A percentile compares a stretch with the other conserved stretches of the same genome.
Conservation (phyloP, 2,888 invertebrate genomes). For the Drosophila diplacantha region DNA sequence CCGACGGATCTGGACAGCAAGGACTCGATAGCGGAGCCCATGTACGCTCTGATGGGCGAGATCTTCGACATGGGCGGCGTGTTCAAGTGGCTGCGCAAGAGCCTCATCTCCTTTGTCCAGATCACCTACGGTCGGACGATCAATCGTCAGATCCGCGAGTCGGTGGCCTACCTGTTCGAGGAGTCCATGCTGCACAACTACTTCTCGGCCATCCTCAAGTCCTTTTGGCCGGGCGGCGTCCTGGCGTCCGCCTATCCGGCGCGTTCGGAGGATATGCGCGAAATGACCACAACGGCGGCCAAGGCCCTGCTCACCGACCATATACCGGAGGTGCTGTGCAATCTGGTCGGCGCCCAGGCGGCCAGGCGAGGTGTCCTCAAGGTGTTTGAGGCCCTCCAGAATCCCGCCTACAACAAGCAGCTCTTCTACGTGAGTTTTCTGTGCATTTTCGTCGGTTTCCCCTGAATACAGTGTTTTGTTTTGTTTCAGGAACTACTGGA, state of each 20-base stretch:
- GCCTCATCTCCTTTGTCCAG: slow-evolving; percentile 93
- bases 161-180: slow-evolving; percentile 90
- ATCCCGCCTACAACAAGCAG: slow-evolving; percentile 91
- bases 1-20: slow-evolving; percentile 82
- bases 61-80: slow-evolving; percentile 94
- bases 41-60: slow-evolving; percentile 92
- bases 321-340: slow-evolving; percentile 88
- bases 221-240: slow-evolving; percentile 94
- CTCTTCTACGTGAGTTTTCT: slow-evolving; percentile 86
- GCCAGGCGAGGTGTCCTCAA: slow-evolving; percentile 90
- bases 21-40: slow-evolving; percentile 92
- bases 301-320: slow-evolving; percentile 81
- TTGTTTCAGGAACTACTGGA: slow-evolving; percentile 82
- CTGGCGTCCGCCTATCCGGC: slow-evolving; percentile 79
- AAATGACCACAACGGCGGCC: slow-evolving; percentile 85
- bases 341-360: slow-evolving; percentile 90
- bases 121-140: slow-evolving; percentile 95
- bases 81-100: slow-evolving; percentile 91
- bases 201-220: slow-evolving; percentile 87
- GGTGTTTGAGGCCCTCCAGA: slow-evolving; percentile 91
- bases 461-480: neutral
- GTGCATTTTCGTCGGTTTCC: too few relatives aligned
- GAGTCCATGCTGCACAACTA: slow-evolving; percentile 95
- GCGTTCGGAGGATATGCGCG: slow-evolving; percentile 82
- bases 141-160: slow-evolving; percentile 92